Conservation (phyloP, 2,888 invertebrate species). For the Ophion ellenae region DNA sequence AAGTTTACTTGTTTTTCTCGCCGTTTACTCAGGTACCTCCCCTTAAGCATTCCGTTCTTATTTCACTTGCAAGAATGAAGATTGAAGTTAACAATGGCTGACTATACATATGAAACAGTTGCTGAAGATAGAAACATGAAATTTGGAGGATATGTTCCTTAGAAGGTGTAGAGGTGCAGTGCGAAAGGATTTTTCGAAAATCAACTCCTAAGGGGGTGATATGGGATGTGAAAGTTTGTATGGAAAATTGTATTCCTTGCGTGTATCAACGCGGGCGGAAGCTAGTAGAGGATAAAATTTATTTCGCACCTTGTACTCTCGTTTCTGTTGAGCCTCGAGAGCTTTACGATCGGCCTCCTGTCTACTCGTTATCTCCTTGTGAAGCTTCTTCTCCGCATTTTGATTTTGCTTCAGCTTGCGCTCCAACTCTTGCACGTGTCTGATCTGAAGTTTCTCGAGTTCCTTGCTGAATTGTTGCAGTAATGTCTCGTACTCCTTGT, state of each 20-base stretch:
- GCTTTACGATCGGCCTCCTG: constrained; percentile 97
- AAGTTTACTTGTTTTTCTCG: too few relatives aligned
- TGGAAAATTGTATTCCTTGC: background rate
- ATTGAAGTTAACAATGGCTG: background rate
- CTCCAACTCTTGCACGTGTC: constrained; percentile 91
- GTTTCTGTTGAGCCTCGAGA: constrained; percentile 96
- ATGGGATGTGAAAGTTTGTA: too few relatives aligned
- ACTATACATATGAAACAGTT: too few relatives aligned
- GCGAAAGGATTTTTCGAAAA: too few relatives aligned
- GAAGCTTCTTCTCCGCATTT: constrained; percentile 95
- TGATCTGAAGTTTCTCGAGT: constrained; percentile 92
- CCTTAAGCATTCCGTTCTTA: background rate
- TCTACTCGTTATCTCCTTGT: constrained; percentile 94
- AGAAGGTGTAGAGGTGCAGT: too few relatives aligned
- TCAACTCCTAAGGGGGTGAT: too few relatives aligned
- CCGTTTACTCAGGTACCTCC: too few relatives aligned
- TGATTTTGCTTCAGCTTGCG: constrained; percentile 93
- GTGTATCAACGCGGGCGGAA: background rate
- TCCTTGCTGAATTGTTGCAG: constrained; percentile 96
- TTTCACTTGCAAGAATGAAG: background rate
- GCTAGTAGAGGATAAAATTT: constrained; percentile 6
- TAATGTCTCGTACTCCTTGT: constrained; percentile 97
- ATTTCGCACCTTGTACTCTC: constrained; percentile 91
- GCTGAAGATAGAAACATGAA: too few relatives aligned
- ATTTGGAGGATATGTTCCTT: too few relatives aligned